Percentiles rank a stretch among this genome's conserved stretches.
These are phyloP conservation scores for Microctonus hyperodae DNA, from an alignment of 2,888 invertebrate genomes.

Conservation along the genomic window DNA sequence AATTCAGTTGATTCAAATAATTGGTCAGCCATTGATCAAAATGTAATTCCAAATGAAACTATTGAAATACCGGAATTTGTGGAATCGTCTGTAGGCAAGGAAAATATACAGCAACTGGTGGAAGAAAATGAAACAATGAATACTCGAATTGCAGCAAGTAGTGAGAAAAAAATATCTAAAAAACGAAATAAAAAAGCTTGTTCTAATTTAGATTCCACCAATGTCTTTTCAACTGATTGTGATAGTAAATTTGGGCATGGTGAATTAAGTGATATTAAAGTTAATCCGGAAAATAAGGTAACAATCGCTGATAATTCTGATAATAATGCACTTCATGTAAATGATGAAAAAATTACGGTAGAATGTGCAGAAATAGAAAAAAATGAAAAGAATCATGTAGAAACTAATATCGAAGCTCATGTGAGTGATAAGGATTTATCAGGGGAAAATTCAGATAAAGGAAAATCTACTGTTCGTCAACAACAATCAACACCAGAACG, in stretches of 20 bases:
- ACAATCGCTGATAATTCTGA: not conserved
- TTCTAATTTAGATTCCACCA: not conserved
- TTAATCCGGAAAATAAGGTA: not conserved
- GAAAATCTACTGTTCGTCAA: conserved; percentile 51
- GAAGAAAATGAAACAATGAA: not conserved
- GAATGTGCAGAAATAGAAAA: not conserved
- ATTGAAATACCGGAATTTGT: not conserved
- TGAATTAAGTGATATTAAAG: not conserved
- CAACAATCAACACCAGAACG: conserved; percentile 46
- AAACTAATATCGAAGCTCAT: conserved; percentile 17
- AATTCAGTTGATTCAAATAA: conserved; percentile 5
- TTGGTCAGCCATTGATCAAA: not conserved
- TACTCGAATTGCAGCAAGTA: not conserved
- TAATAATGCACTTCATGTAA: not conserved
- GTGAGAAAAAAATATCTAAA: not conserved
- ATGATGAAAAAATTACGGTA: not conserved
- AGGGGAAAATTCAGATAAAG: conserved; percentile 35
- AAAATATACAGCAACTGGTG: not conserved
- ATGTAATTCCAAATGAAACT: not conserved
- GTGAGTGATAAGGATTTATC: not conserved
- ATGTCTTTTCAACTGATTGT: not conserved
- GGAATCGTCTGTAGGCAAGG: not conserved
- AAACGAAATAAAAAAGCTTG: conserved; percentile 10
- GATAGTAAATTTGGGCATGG: not conserved
- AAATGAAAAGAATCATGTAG: conserved; percentile 59